Evolutionary conservation across 2,113 vertebrate genomes (phyloP).

Genomic region (Neopipo cinnamomea): DNA sequence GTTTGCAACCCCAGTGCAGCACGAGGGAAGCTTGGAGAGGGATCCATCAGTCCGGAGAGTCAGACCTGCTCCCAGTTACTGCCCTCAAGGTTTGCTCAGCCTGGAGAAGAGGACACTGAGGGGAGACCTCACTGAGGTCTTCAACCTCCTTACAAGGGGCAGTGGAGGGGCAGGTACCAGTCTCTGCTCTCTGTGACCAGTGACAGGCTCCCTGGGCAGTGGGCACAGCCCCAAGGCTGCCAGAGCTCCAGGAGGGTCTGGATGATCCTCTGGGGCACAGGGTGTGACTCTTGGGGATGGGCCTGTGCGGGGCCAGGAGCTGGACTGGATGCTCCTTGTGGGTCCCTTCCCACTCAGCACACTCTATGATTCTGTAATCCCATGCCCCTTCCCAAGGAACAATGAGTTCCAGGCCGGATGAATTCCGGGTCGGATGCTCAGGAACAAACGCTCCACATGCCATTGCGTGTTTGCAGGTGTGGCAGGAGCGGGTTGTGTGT

Average conservation of each 20-base stretch:
- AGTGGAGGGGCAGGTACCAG: background rate
- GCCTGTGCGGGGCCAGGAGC: background rate
- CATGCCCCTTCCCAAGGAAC: background rate
- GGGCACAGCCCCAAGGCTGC: background rate
- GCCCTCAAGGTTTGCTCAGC: background rate
- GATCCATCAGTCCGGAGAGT: background rate
- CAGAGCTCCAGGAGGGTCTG: background rate
- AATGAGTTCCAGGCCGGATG: background rate
- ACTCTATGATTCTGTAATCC: background rate
- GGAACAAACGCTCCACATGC: background rate
- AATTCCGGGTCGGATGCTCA: background rate
- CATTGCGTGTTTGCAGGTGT: rapidly evolving
- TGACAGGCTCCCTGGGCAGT: background rate
- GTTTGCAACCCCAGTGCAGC: background rate
- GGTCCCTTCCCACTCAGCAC: background rate
- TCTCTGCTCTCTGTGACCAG: background rate
- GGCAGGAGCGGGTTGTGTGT: rapidly evolving
- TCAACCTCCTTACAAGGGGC: background rate
- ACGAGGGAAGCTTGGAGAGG: background rate
- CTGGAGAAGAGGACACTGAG: background rate
- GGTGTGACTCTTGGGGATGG: background rate
- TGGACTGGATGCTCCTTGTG: background rate
- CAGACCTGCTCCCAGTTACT: background rate
- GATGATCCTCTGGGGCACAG: background rate
- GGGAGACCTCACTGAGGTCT: background rate